Base-by-base conservation (phyloP, 2,113 vertebrate genomes). In the Cariama cristata region DNA sequence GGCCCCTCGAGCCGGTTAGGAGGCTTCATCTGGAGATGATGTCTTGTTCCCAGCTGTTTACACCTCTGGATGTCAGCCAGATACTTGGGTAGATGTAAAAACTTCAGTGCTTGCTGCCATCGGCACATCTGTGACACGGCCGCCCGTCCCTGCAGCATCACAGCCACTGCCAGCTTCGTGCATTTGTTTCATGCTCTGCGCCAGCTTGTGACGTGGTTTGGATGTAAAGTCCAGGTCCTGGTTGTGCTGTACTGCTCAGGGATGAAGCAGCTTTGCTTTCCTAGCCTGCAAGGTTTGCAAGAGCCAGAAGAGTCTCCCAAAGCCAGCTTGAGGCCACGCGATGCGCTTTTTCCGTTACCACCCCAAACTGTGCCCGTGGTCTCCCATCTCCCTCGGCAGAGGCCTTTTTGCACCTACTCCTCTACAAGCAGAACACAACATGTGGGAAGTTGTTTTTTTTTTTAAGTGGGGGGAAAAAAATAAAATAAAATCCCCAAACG, bases 301-400 rank as follows among this genome's bases (percentile, higher is more conserved):
- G 68, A 85, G 81, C 84, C 91, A 94, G 64, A 62, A 92, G n/a
- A 44, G 47, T 93, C 56, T 96, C 83, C 68, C 32, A 22, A 38
- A 89, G 80, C 52, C 91, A 60, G 68, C 87, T 4, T 17, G 38
- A 79, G 52, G 76, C 73, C 35, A 6, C 40, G 56, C 11, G 1
- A 93, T 60, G 68, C 1, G 1, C 44, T 90, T 97, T 95, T 96
- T 97, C 96, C 97, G 79, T 94, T 67, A 63, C 91, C 56, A 68
- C 81, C 93, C 68, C 77, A 72, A 45, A 30, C 71, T 71, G 73
- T 95, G 64, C 89, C 52, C 19, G 0, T 75, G 66, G 44, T 84
- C 73, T 89, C 75, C 75, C 24, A 4, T 88, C 60, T 88, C 45
- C 42, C 24, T 27, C 3, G 2, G 69, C 64, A 53, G 47, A 35